Base-by-base conservation (phyloP, 2,113 vertebrate genomes). In the Osmerus eperlanus region DNA sequence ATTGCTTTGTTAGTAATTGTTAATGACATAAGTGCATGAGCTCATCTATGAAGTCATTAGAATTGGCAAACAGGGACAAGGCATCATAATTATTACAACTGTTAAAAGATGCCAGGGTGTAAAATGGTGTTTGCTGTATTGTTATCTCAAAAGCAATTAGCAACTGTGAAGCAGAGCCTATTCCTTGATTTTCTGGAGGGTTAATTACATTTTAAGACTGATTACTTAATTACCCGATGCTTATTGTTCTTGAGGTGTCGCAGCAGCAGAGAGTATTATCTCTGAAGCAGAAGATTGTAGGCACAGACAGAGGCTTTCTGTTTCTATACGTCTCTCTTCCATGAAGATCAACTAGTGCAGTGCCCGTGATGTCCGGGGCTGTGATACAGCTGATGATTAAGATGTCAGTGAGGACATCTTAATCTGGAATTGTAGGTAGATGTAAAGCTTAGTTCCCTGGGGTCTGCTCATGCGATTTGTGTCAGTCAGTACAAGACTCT, bases 151-250 rank as follows among this genome's bases (percentile, higher is more conserved):
- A 29, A 51, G 63, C 67, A 74, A 82, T 84, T 68, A 76, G 16
- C 36, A 18, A 64, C 67, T 64, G 77, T 82, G 68, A 78, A 71
- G 65, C 28, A 36, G 19, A 51, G 62, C 8, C 71, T 73, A 41
- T n/a, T 15, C 71, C 60, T 36, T 70, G 51, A 80, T 71, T 78
- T 81, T 29, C 12, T 73, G 65, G 64, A 70, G 68, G 64, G 77
- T 80, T 68, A 80, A 80, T 84, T 76, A 77, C 28, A 75, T 9
- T 70, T 65, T 65, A 13, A 3, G 25, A 21, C 56, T 74, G 77
- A 84, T 61, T 77, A 29, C 70, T 3, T 25, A 59, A 72, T 29
- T 73, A 32, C 78, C 74, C 9, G 19, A 9, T 19, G 9, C 11
- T 41, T 28, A 68, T 60, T 67, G 62, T 55, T 73, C 32, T 14